Conservation (phyloP, 1,140 invertebrate species). For the Araneus ventricosus region DNA sequence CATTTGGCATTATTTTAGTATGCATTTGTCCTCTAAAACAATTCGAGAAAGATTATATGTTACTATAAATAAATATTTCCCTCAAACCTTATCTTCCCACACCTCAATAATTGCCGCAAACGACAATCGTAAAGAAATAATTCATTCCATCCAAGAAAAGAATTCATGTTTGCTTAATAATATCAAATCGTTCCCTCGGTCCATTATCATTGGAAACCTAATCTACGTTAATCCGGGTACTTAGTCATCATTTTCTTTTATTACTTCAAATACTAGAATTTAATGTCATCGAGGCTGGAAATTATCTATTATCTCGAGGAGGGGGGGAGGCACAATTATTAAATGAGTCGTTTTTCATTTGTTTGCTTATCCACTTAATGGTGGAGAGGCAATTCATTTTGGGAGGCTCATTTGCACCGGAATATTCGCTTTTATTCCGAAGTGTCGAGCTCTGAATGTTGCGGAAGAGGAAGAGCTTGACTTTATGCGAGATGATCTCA, state of each 20-base stretch:
- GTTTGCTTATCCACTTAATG: conserved; percentile 19
- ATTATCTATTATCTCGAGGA: neutral
- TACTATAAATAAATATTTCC: too few relatives aligned
- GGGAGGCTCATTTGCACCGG: neutral
- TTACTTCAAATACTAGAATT: neutral
- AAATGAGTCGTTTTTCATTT: conserved; percentile 30
- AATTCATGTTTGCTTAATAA: conserved; percentile 25
- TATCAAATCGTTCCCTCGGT: neutral
- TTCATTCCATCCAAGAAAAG: conserved; percentile 2
- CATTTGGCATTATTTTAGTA: too few relatives aligned
- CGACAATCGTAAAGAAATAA: conserved; percentile 12
- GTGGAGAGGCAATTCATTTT: neutral
- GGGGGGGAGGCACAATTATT: neutral
- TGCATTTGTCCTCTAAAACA: too few relatives aligned
- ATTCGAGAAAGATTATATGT: too few relatives aligned
- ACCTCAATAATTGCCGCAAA: neutral
- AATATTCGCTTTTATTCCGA: neutral
- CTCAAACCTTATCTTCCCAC: neutral
- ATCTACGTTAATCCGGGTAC: conserved; percentile 12
- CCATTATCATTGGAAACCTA: neutral
- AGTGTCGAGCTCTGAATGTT: neutral
- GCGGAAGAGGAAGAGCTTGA: neutral
- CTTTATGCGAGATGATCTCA: too few relatives aligned
- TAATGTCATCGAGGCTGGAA: neutral
- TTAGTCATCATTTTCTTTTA: conserved; percentile 33